Base-by-base conservation (phyloP, 2,888 invertebrate species). In the Drosophila limbata region DNA sequence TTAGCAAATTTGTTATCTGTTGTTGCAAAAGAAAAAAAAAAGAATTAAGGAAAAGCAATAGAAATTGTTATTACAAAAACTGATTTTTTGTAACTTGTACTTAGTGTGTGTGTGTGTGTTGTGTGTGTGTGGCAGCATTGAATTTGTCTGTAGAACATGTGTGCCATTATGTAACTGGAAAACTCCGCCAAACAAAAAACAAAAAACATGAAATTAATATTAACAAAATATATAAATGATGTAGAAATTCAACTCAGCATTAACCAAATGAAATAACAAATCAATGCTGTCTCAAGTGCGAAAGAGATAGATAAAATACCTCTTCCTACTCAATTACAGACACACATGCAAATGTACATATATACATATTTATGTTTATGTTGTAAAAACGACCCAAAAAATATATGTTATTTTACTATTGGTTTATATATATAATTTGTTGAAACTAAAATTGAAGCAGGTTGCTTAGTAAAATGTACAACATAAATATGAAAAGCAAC, bases 1-100 rank as follows among this genome's bases (percentile, higher is more conserved):
- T 88, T 88, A 79, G 83, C 80, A 85, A 82, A 71, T 76, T 82
- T 88, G 82, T 82, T 82, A 83, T 88, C 86, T 88, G 78, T 79
- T 79, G 57, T 64, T 71, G 68, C 75, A 64, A 86, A 69, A 45
- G 11, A 21, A 28, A 42, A 42, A 25, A 11, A 11, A 33, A 13
- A 19, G 5, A 33, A 35, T n/a, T 25, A 25, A n/a, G 10, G 1
- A n/a, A 21, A 19, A 1, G 40, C 17, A 42, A 42, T 21, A 37
- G 6, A 13, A 52, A 65, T 55, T 73, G 73, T 68, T 79, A 77
- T 81, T 77, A 69, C 47, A 72, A 61, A 74, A 66, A 35, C 25
- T 44, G 37, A 65, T 79, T 81, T 79, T 81, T 84, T 79, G 81
- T 83, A 71, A 79, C 48, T 66, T 64, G 52, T 59, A 78, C 65